Percentiles rank a stretch among this genome's conserved stretches.
These are phyloP conservation scores for Micropoecilia bifurca DNA, from an alignment of 2,797 vertebrate genomes.

Conservation along the genomic window DNA sequence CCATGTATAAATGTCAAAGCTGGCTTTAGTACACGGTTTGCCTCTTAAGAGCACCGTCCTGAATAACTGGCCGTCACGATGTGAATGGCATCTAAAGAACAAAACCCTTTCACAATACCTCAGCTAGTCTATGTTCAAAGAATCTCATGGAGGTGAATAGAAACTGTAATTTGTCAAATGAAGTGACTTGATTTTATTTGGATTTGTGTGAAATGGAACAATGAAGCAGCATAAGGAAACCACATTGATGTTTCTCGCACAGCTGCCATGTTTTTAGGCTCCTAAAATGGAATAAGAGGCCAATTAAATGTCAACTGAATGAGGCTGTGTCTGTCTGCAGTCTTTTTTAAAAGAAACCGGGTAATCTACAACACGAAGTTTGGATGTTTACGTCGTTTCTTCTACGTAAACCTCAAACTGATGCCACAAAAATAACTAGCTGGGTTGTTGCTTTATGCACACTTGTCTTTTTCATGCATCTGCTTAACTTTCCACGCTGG, in stretches of 20 bases:
- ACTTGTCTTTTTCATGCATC: background rate
- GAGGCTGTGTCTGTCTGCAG: constrained; percentile 1
- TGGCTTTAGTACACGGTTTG: background rate
- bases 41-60: background rate
- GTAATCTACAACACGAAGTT: background rate
- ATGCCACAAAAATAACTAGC: background rate
- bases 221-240: constrained; percentile 38
- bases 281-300: background rate
- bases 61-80: background rate
- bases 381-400: background rate
- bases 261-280: constrained; percentile 27
- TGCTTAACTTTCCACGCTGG: background rate
- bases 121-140: background rate
- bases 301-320: constrained; percentile 22
- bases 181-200: constrained; percentile 29
- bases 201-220: constrained; percentile 29
- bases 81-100: background rate
- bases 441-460: background rate
- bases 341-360: background rate
- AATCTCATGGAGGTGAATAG: constrained; percentile 20
- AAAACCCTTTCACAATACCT: background rate
- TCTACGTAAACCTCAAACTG: background rate
- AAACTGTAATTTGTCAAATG: constrained; percentile 27
- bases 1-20: constrained; percentile 2
- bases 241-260: constrained; percentile 53